Conservation (phyloP, 1,140 invertebrate genomes). For the Contarinia nasturtii region DNA sequence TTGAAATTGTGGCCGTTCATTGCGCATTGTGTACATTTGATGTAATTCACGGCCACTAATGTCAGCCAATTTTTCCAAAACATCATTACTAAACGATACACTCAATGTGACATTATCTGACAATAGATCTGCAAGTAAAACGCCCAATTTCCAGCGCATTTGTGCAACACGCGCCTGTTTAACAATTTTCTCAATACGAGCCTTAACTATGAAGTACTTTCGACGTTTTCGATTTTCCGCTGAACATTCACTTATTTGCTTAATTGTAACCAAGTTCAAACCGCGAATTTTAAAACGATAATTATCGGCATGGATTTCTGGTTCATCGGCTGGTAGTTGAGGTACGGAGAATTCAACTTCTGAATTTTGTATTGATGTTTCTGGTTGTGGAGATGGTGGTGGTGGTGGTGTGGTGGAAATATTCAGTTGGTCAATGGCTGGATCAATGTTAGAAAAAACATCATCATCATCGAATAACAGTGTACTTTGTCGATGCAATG, state of each 20-base stretch:
- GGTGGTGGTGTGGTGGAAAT: not conserved
- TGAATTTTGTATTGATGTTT: not conserved
- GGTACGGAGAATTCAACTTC: not conserved
- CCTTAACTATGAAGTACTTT: not conserved
- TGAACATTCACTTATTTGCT: not conserved
- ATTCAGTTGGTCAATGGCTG: not conserved
- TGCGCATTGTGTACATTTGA: not conserved
- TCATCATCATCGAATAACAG: not conserved
- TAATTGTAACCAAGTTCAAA: conserved; percentile 2
- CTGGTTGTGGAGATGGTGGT: not conserved
- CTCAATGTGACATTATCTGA: not conserved
- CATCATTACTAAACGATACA: not conserved
- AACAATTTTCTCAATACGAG: not conserved
- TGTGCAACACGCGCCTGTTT: not conserved
- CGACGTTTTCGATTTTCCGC: not conserved
- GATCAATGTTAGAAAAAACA: not conserved
- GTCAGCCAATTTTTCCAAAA: not conserved
- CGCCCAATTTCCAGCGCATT: not conserved
- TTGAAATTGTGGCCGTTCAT: not conserved
- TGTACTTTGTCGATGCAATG: not conserved
- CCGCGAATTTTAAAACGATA: conserved; percentile 2
- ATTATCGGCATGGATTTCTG: not conserved
- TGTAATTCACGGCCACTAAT: not conserved
- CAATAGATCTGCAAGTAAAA: not conserved
- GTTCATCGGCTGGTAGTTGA: not conserved